phyloP scores from a whole-genome alignment of 2,797 vertebrate genomes.

The Prionace glauca region DNA sequence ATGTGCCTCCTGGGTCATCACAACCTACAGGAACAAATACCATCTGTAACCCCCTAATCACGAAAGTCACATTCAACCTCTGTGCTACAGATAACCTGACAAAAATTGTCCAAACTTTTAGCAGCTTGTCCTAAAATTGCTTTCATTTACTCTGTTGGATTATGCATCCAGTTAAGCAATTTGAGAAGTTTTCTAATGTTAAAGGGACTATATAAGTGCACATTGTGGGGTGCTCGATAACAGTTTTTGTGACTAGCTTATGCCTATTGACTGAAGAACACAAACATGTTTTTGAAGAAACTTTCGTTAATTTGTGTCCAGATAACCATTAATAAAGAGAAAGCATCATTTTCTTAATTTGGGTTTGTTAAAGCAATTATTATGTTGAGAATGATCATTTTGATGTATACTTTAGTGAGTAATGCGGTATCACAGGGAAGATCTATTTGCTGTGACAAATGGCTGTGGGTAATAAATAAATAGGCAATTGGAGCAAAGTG shows the following conservation, averaged over 20 bases:
- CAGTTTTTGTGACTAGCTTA: background rate
- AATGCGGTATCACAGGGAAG: background rate
- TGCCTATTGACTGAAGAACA: background rate
- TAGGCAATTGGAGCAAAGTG: background rate
- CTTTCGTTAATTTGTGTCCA: background rate
- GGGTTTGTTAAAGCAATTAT: background rate
- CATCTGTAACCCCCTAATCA: background rate
- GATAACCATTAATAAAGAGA: background rate
- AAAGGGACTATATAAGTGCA: background rate
- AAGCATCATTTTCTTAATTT: background rate
- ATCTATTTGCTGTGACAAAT: background rate
- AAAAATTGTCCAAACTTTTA: background rate
- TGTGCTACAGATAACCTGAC: background rate
- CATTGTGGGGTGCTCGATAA: background rate
- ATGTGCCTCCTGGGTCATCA: background rate
- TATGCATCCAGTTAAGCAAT: background rate
- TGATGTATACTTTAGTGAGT: background rate
- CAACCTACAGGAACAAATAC: background rate
- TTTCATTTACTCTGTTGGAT: background rate
- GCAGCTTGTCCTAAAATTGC: background rate
- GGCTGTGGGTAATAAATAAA: background rate
- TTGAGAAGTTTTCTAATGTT: background rate
- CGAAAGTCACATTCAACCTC: background rate
- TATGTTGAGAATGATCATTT: background rate
- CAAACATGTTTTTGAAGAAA: background rate